A percentile compares a stretch with the other conserved stretches of the same genome.
Evolutionary conservation across 1,140 invertebrate genomes (phyloP).

Genomic region (Nymphalis io): DNA sequence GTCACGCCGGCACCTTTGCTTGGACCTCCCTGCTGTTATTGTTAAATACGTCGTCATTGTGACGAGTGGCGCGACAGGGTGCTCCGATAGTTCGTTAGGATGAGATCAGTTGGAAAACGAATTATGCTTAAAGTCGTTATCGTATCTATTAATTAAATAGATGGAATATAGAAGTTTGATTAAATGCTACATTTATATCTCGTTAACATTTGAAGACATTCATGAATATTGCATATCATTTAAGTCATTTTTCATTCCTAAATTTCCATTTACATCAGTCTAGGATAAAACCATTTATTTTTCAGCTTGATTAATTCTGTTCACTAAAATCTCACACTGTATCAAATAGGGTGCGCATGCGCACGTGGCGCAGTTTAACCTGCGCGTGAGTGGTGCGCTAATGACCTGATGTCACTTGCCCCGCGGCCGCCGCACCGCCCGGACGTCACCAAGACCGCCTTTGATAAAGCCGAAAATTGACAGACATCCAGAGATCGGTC

Average conservation of each 20-base stretch:
- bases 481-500: conserved; percentile 15
- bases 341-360: conserved; percentile 49
- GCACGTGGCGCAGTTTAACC: conserved; percentile 69
- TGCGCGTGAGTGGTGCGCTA: conserved; percentile 68
- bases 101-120: conserved; percentile 20
- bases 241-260: background rate
- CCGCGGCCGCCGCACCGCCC: conserved; percentile 38
- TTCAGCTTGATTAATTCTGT: background rate
- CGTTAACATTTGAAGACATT: no score
- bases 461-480: conserved; percentile 43
- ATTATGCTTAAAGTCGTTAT: conserved; percentile 12
- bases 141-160: conserved; percentile 1
- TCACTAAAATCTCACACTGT: conserved; percentile 42
- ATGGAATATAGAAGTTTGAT: background rate
- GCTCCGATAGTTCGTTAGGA: conserved; percentile 40
- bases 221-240: no score
- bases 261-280: no score
- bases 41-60: conserved; percentile 63
- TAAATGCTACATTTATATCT: no score
- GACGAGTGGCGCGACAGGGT: conserved; percentile 47
- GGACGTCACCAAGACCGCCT: conserved; percentile 38
- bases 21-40: conserved; percentile 70
- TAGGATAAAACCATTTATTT: no score
- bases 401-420: conserved; percentile 56
- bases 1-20: conserved; percentile 71